These are phyloP conservation scores for Vidua chalybeata DNA, from an alignment of 2,113 vertebrate species.

Conservation along the genomic window DNA sequence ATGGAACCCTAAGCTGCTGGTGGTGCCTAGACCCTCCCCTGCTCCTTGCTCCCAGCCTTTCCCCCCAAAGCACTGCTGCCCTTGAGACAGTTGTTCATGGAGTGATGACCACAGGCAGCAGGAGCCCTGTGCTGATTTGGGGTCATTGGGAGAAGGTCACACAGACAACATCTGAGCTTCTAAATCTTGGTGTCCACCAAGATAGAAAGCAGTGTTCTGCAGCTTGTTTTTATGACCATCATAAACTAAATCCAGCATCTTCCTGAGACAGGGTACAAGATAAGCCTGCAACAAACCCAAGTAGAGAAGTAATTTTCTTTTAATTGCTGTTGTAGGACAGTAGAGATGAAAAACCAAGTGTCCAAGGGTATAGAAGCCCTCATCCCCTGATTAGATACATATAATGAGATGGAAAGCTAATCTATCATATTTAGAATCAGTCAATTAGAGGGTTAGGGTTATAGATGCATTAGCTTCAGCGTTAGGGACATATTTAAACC, in stretches of 20 bases:
- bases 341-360: neutral
- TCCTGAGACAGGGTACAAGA: neutral
- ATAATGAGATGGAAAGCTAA: slow-evolving; percentile 68
- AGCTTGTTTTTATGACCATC: neutral
- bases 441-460: slow-evolving; percentile 56
- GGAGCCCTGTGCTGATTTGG: neutral
- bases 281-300: neutral
- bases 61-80: neutral
- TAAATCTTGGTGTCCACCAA: neutral
- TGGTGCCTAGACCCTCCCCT: neutral
- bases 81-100: accelerated
- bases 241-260: neutral
- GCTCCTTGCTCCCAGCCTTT: neutral
- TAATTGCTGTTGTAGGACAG: neutral
- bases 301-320: neutral
- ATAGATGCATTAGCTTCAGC: slow-evolving; percentile 31
- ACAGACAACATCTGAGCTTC: neutral
- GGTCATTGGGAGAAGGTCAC: neutral
- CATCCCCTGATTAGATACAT: slow-evolving; percentile 31
- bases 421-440: slow-evolving; percentile 63
- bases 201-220: neutral
- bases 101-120: neutral
- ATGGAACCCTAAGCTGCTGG: neutral
- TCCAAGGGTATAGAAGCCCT: neutral
- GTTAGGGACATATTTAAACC: slow-evolving; percentile 55